Evolutionary conservation across 2,797 vertebrate species (phyloP).

Genomic region (Coracias cyanogaster): DNA sequence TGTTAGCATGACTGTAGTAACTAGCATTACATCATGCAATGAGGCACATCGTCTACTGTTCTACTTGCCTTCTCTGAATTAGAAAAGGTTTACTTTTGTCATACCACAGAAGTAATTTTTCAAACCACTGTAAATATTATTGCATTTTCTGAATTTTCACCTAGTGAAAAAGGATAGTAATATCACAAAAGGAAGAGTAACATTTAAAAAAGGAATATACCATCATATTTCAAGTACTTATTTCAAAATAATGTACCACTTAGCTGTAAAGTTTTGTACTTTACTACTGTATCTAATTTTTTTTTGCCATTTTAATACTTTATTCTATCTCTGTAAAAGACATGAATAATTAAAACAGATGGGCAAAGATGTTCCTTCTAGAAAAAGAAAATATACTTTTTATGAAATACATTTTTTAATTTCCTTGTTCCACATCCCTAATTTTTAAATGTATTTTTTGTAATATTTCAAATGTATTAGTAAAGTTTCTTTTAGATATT

Average conservation of each 20-base stretch:
- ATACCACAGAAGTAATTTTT: background rate
- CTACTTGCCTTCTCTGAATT: background rate
- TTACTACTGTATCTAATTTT: background rate
- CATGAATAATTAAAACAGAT: background rate
- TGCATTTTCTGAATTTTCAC: background rate
- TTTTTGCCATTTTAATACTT: background rate
- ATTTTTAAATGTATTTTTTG: background rate
- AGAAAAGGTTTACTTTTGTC: background rate
- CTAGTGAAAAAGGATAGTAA: background rate
- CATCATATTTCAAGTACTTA: background rate
- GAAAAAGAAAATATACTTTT: background rate
- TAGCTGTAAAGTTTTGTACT: background rate
- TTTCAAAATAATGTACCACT: background rate
- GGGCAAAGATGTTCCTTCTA: fast-evolving
- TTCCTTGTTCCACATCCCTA: background rate
- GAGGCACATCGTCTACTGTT: background rate
- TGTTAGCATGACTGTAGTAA: background rate
- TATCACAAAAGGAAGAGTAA: background rate
- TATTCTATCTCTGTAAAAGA: background rate
- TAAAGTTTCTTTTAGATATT: background rate
- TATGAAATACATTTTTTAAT: background rate
- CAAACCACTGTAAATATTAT: background rate
- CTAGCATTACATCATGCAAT: background rate
- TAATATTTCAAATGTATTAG: background rate
- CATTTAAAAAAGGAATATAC: background rate